Percentiles rank a stretch among this genome's conserved stretches.
Evolutionary conservation across 2,888 invertebrate species (phyloP).

Genomic region (Lochmaea crataegi): DNA sequence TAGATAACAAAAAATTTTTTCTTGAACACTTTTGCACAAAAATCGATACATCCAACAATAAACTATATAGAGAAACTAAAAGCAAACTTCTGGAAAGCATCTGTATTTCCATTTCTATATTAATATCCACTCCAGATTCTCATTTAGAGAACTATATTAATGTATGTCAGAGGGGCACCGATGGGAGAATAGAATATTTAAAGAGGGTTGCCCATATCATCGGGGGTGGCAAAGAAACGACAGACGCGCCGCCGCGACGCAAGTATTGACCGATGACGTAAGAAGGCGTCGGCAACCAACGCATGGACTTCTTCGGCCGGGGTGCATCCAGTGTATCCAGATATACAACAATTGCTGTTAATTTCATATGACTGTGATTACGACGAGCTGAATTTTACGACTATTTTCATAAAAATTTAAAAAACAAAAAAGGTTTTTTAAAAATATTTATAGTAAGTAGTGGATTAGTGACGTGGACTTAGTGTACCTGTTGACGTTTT

Average conservation of each 20-base stretch:
- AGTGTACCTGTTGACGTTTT: slow-evolving; percentile 42
- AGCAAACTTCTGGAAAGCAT: too few relatives aligned
- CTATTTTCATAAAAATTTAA: slow-evolving; percentile 9
- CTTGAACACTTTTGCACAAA: too few relatives aligned
- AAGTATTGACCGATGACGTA: slow-evolving; percentile 65
- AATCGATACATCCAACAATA: too few relatives aligned
- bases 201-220: slow-evolving; percentile 3
- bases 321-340: slow-evolving; percentile 37
- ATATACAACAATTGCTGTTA: slow-evolving; percentile 25
- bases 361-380: slow-evolving; percentile 23
- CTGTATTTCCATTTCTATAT: too few relatives aligned
- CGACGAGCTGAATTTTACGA: slow-evolving; percentile 14
- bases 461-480: slow-evolving; percentile 1
- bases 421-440: background rate
- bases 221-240: slow-evolving; percentile 22
- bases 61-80: too few relatives aligned
- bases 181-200: slow-evolving; percentile 64
- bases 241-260: slow-evolving; percentile 65
- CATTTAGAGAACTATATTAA: slow-evolving; percentile 4
- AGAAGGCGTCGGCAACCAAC: slow-evolving; percentile 63
- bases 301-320: slow-evolving; percentile 51
- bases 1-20: too few relatives aligned
- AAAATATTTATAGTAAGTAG: slow-evolving; percentile 4
- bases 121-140: background rate
- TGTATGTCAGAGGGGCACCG: slow-evolving; percentile 35